Evolutionary conservation across 2,888 invertebrate genomes (phyloP).

Genomic region (Scrobipalpa costella): DNA sequence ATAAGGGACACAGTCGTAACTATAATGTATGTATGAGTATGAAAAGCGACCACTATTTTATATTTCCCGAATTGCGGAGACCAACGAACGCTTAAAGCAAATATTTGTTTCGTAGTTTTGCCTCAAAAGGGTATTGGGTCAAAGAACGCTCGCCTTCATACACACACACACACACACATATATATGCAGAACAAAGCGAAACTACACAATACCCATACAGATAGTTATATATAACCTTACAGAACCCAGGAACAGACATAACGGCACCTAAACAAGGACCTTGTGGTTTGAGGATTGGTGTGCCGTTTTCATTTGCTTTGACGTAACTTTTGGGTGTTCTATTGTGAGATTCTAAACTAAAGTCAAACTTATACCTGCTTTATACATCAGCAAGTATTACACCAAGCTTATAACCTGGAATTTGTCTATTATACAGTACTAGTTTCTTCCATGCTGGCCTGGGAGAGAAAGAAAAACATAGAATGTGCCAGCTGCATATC

Average conservation of each 20-base stretch:
- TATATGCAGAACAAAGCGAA: background rate
- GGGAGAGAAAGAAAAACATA: no score
- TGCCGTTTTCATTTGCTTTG: conserved; percentile 20
- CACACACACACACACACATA: background rate
- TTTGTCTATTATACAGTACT: no score
- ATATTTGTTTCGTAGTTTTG: background rate
- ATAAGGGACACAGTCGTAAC: background rate
- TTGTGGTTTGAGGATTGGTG: background rate
- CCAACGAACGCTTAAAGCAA: background rate
- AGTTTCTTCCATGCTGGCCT: no score
- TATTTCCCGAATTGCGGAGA: background rate
- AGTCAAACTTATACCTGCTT: no score
- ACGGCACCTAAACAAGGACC: background rate
- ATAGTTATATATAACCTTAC: background rate
- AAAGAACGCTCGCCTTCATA: background rate
- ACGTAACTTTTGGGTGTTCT: background rate
- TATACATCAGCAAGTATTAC: no score
- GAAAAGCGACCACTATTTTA: background rate
- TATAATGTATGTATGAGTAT: background rate
- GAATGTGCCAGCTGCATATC: no score
- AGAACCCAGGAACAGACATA: background rate
- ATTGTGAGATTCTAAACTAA: background rate
- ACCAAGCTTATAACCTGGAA: no score
- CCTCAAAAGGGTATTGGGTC: conserved; percentile 10
- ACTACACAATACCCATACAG: background rate